phyloP scores from a whole-genome alignment of 2,797 vertebrate genomes.

The Trachurus trachurus region DNA sequence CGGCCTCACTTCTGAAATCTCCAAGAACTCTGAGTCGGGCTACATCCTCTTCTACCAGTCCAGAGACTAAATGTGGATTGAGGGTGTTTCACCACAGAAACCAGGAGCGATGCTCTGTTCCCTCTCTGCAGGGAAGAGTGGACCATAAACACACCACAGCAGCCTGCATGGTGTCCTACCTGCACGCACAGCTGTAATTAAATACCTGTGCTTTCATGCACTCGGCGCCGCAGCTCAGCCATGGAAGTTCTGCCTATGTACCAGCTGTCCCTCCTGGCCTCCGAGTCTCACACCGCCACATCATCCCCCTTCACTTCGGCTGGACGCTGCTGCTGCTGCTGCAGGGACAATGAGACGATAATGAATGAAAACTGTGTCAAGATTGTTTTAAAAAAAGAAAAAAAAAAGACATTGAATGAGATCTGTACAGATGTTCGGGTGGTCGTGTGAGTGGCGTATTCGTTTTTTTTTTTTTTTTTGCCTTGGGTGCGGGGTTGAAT shows the following conservation, averaged over 20 bases:
- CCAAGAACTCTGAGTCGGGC: conserved; percentile 99
- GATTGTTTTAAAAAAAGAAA: conserved; percentile 69
- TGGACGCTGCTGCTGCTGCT: conserved; percentile 58
- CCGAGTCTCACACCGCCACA: conserved; percentile 31
- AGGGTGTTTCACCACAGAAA: conserved; percentile 29
- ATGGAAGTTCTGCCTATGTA: conserved; percentile 41
- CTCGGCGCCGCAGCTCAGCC: conserved; percentile 69
- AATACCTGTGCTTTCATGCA: conserved; percentile 75
- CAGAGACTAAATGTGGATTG: conserved; percentile 87
- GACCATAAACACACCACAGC: conserved; percentile 68
- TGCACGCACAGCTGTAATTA: conserved; percentile 75
- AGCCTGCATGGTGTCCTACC: conserved; percentile 60
- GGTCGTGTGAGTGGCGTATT: conserved; percentile 73
- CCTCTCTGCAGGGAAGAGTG: conserved; percentile 26
- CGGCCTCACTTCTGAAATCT: conserved; percentile 98
- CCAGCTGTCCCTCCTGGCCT: conserved; percentile 47
- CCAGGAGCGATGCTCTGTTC: conserved; percentile 51
- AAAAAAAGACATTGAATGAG: conserved; percentile 61
- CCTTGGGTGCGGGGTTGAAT: conserved; percentile 77
- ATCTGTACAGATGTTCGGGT: conserved; percentile 78
- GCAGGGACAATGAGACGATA: conserved; percentile 72
- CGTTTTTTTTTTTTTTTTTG: conserved; percentile 59
- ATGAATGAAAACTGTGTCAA: conserved; percentile 80
- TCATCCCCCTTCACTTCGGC: conserved; percentile 44
- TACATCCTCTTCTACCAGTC: conserved; percentile 99